phyloP scores from a whole-genome alignment of 2,888 invertebrate species.

The Scaptomyza tumidula region DNA sequence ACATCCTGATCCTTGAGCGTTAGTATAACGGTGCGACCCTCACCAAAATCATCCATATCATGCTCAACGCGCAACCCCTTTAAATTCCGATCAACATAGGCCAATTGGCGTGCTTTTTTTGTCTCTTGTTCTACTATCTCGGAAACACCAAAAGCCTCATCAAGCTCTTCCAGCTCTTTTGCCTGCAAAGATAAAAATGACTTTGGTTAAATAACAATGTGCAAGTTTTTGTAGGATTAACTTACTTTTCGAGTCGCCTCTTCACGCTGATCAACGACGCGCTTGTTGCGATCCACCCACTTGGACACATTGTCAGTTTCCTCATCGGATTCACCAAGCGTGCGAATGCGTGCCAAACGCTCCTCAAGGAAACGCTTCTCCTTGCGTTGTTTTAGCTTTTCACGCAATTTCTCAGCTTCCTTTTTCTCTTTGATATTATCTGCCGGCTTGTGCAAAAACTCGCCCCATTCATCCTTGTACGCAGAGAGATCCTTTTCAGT shows the following conservation, averaged over 20 bases:
- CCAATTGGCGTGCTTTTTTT: conserved; percentile 85
- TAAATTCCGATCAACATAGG: conserved; percentile 90
- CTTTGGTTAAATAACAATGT: neutral
- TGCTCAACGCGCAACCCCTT: conserved; percentile 95
- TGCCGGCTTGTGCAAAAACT: conserved; percentile 95
- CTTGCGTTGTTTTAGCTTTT: conserved; percentile 90
- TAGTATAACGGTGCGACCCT: conserved; percentile 93
- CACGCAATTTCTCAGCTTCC: conserved; percentile 91
- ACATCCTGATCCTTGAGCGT: conserved; percentile 97
- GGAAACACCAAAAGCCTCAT: conserved; percentile 95
- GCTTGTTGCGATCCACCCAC: conserved; percentile 94
- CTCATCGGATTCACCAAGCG: conserved; percentile 90
- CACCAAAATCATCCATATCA: conserved; percentile 88
- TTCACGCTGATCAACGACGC: conserved; percentile 90
- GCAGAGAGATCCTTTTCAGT: conserved; percentile 78
- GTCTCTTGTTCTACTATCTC: conserved; percentile 93
- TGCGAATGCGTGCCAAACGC: conserved; percentile 90
- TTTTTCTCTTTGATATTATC: conserved; percentile 90
- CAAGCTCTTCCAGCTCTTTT: conserved; percentile 96
- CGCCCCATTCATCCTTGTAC: conserved; percentile 86
- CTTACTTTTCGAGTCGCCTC: conserved; percentile 90
- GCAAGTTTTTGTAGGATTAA: neutral
- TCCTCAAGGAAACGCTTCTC: conserved; percentile 89
- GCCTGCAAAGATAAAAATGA: conserved; percentile 86
- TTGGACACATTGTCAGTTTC: conserved; percentile 90